Evolutionary conservation across 2,888 invertebrate genomes (phyloP).

Genomic region (Acleris literana): DNA sequence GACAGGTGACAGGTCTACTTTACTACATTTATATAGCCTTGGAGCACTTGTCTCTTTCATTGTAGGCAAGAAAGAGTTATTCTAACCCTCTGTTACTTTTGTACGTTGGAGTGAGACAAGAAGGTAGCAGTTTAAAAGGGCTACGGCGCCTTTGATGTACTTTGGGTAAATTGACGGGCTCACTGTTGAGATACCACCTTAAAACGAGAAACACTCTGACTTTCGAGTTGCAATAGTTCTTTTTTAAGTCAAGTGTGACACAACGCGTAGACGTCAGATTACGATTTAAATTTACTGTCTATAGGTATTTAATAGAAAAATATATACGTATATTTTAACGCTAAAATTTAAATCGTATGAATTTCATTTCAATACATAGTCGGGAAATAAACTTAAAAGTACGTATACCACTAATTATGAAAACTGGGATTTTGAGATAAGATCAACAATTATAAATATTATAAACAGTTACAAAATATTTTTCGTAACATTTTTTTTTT

Average conservation of each 20-base stretch:
- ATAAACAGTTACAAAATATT: slow-evolving; percentile 27
- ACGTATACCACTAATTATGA: slow-evolving; percentile 7
- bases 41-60: too few relatives aligned
- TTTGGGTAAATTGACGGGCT: too few relatives aligned
- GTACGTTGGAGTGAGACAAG: too few relatives aligned
- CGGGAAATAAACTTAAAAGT: slow-evolving; percentile 1
- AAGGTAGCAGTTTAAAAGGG: too few relatives aligned
- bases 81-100: too few relatives aligned
- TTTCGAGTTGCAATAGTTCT: neutral
- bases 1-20: too few relatives aligned
- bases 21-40: too few relatives aligned
- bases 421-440: slow-evolving; percentile 19
- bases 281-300: neutral
- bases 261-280: neutral
- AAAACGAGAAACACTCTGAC: neutral
- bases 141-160: too few relatives aligned
- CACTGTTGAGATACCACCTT: too few relatives aligned
- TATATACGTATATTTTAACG: neutral
- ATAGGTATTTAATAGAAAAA: neutral
- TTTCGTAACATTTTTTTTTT: slow-evolving; percentile 23
- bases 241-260: neutral
- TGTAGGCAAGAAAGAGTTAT: too few relatives aligned
- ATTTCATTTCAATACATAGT: neutral
- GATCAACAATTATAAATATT: slow-evolving; percentile 21
- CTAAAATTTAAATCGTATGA: neutral